Conservation (phyloP, 1,140 invertebrate genomes). For the Macrosteles quadrilineatus region DNA sequence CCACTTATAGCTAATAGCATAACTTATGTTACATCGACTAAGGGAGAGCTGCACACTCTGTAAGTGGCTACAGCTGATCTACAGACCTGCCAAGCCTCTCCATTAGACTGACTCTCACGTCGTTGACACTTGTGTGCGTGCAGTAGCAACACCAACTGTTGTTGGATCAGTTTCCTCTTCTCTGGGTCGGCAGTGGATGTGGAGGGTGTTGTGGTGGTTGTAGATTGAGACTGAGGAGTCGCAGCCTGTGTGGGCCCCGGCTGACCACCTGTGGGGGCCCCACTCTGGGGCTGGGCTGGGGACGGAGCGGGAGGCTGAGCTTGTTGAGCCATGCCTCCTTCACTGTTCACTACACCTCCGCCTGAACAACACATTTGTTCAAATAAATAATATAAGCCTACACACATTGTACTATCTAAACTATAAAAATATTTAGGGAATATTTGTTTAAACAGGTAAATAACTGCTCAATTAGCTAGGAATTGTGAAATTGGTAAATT, state of each 20-base stretch:
- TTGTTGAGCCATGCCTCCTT: constrained; percentile 63
- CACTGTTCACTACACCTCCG: constrained; percentile 53
- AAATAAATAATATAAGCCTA: no score
- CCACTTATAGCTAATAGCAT: no score
- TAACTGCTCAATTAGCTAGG: no score
- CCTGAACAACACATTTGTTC: constrained; percentile 13
- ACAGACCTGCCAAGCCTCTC: constrained; percentile 64
- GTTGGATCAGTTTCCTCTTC: constrained; percentile 98
- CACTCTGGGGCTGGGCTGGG: constrained; percentile 67
- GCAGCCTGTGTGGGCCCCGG: constrained; percentile 43
- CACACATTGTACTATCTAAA: no score
- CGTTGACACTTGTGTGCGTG: constrained; percentile 99
- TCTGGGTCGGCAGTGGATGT: constrained; percentile 83
- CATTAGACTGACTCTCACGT: constrained; percentile 80
- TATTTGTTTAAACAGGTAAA: no score
- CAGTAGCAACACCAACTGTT: constrained; percentile 93
- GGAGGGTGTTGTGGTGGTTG: constrained; percentile 43
- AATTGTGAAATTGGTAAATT: no score
- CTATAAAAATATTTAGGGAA: no score
- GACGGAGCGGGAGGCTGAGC: constrained; percentile 67
- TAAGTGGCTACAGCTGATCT: neutral
- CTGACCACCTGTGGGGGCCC: constrained; percentile 65
- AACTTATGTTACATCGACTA: no score
- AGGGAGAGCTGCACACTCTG: no score
- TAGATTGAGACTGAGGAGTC: constrained; percentile 50